Base-by-base conservation (phyloP, 2,797 vertebrate genomes). In the Nyctalus aviator region DNA sequence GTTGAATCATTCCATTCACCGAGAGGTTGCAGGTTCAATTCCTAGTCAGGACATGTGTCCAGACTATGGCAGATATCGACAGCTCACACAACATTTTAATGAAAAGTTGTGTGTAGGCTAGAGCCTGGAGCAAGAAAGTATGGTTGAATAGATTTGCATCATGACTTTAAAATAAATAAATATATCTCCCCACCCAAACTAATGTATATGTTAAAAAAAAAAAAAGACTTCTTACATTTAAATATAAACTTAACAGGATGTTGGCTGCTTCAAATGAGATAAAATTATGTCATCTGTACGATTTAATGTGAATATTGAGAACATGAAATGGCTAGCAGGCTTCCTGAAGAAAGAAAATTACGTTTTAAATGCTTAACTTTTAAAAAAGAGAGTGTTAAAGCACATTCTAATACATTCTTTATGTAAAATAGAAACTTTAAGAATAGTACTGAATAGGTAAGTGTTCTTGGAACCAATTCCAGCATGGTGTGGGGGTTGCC, bases 91-190 rank as follows among this genome's bases (percentile, higher is more conserved):
- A 90, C 37, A 88, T 55, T 94, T 89, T 92, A 84, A 78, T 93
- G 73, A 89, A 95, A 97, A 91, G 76, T 46, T 93, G 32, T 92
- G 27, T 66, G 5, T 50, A 55, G 9, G 17, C 20, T 69, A 37
- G 25, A 92, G 71, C 55, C 90, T 66, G 11, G 20, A 94, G 25
- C 62, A 91, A 96, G 44, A 83, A 83, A 81, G 48, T 9, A 64
- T 15, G 53, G 76, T 44, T 92, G 78, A 86, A 75, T 50, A 71
- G 32, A 82, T 94, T 92, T 84, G 3, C 37, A 91, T 66, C 27
- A 77, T 37, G 44, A 69, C n/a, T 84, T 81, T 27, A 44, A 94
- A 96, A 94, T 82, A 82, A 95, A 96, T 95, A 84, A 88, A 94
- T 91, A 86, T 85, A 91, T 46, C 10, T 73, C 12, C 20, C 48